Evolutionary conservation across 1,140 invertebrate genomes (phyloP), one percentile per base, ranked within the genome.

Genomic region (Scaptomyza pallida): DNA sequence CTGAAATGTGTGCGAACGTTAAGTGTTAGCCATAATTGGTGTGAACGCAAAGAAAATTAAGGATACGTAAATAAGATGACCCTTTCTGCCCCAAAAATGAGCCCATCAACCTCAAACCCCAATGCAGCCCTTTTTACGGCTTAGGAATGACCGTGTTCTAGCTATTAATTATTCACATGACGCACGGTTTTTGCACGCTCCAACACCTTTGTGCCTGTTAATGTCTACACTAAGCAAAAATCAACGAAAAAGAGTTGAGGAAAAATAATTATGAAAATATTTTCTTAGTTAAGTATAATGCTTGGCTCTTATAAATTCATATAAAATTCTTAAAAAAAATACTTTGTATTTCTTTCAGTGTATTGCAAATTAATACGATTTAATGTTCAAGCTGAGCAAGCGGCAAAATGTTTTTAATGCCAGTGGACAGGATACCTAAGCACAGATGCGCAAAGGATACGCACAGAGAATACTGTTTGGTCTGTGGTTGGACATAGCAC

Each of bases 141-240:
- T 15, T n/a, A 12, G 9, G 4, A 15, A 12, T 26, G 45, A 33
- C 2, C 3, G 40, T 19, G 26, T 52, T 33, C 61, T 51, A 44
- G 54, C 72, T 47, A 78, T 83, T 78, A 83, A 83, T 83, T 83
- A 83, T 83, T 75, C 72, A 83, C 71, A 76, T 75, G 70, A 47
- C 65, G 63, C 74, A 81, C 70, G 56, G 15, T 51, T 61, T 70
- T 69, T 60, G 40, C 60, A 59, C 57, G 56, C 54, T 57, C 33
- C 59, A 48, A 71, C 73, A 74, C 72, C 81, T 73, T 75, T 57
- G 26, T 23, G 33, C n/a, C 33, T 37, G 50, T 19, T 2, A 33
- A 33, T 37, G 50, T 10, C 15, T 13, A 37, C 47, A 15, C 33
- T 35, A 35, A 6, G 23, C 23, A 6, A 35, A 35, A 12, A 35